phyloP scores from a whole-genome alignment of 2,113 vertebrate genomes.

The Amblyopsis rosae region DNA sequence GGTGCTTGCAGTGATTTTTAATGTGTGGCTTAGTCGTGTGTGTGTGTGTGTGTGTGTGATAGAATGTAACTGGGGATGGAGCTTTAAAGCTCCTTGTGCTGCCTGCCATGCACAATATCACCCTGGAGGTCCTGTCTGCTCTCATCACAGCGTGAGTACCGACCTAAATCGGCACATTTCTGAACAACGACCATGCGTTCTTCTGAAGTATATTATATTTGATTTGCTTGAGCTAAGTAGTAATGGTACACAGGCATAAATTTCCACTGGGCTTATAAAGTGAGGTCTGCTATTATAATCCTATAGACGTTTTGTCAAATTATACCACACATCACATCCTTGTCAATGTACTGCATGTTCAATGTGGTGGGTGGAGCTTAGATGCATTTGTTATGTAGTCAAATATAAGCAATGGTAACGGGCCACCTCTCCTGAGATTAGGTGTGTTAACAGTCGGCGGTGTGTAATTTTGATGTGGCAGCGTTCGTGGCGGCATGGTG shows the following conservation, averaged over 20 bases:
- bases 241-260: no score
- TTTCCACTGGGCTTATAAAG: no score
- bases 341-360: no score
- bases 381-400: no score
- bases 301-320: no score
- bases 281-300: no score
- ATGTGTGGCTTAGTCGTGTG: not conserved
- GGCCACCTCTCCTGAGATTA: not conserved
- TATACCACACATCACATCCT: no score
- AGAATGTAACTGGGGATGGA: constrained; percentile 85
- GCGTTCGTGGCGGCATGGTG: constrained; percentile 79
- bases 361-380: no score
- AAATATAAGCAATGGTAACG: no score
- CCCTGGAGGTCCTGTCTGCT: constrained; percentile 80
- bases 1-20: no score
- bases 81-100: constrained; percentile 81
- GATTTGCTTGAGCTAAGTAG: not conserved
- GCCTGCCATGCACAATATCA: constrained; percentile 80
- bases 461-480: constrained; percentile 34
- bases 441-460: not conserved
- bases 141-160: constrained; percentile 84
- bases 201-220: no score
- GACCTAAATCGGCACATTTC: constrained; percentile 1
- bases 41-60: constrained; percentile 19
- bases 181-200: not conserved